phyloP scores from a whole-genome alignment of 2,113 vertebrate genomes.

The Oxyruncus cristatus region DNA sequence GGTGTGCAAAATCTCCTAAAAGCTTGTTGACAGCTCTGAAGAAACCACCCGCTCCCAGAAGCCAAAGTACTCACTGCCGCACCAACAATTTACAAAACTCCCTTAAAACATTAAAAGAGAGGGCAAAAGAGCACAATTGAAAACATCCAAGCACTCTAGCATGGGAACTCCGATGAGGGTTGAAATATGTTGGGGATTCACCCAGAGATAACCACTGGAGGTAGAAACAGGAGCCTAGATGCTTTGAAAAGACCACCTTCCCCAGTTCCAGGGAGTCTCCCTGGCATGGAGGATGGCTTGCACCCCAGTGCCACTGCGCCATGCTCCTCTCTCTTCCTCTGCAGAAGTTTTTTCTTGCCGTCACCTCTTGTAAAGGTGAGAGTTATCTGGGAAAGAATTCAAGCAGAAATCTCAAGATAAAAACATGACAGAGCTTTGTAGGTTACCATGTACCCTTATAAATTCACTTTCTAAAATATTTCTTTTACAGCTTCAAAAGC shows the following conservation, averaged over 20 bases:
- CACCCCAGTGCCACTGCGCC: fast-evolving
- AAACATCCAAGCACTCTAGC: neutral
- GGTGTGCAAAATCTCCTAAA: conserved; percentile 1
- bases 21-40: conserved; percentile 6
- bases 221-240: neutral
- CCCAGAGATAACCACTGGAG: neutral
- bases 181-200: neutral
- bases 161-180: neutral
- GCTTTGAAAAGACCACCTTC: neutral
- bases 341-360: neutral
- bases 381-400: neutral
- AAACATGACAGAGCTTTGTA: neutral
- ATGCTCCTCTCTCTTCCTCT: neutral
- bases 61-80: neutral
- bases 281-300: fast-evolving
- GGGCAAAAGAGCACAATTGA: neutral
- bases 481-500: neutral
- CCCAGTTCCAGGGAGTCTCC: neutral
- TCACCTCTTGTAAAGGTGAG: neutral
- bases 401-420: neutral
- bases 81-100: neutral
- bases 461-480: neutral
- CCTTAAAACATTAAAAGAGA: neutral
- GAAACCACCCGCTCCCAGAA: neutral
- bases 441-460: neutral